Conservation (phyloP, 2,113 vertebrate genomes). For the Bothrops jararaca region DNA sequence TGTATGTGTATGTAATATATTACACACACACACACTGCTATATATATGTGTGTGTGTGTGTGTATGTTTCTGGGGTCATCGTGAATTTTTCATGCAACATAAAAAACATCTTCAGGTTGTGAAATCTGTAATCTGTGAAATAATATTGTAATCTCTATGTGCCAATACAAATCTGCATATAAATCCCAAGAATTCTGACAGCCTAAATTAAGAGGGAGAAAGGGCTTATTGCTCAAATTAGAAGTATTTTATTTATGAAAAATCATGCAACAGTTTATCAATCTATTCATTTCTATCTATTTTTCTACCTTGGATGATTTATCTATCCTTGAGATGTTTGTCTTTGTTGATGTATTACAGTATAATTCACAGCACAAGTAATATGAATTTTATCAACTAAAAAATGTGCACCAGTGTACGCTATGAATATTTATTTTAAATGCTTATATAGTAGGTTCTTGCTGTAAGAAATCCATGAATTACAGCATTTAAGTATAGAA, state of each 20-base stretch:
- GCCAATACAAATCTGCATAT: not conserved
- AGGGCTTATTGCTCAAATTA: not conserved
- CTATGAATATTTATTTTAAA: slow-evolving; percentile 40
- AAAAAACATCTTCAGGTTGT: not conserved
- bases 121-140: not conserved
- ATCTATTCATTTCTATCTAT: not conserved
- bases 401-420: slow-evolving; percentile 49
- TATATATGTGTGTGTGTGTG: too few relatives aligned
- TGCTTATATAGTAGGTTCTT: slow-evolving; percentile 30
- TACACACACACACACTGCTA: too few relatives aligned
- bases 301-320: not conserved
- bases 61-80: too few relatives aligned
- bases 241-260: not conserved
- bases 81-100: not conserved
- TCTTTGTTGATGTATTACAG: not conserved
- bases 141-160: not conserved
- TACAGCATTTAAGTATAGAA: slow-evolving; percentile 45
- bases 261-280: not conserved
- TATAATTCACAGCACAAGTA: not conserved
- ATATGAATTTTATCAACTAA: slow-evolving; percentile 29
- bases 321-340: not conserved
- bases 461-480: slow-evolving; percentile 52
- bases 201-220: not conserved
- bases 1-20: too few relatives aligned
- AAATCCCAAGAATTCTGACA: not conserved